These are phyloP conservation scores for Ommatoiulus sabulosus DNA, from an alignment of 2,888 invertebrate genomes.

Conservation along the genomic window DNA sequence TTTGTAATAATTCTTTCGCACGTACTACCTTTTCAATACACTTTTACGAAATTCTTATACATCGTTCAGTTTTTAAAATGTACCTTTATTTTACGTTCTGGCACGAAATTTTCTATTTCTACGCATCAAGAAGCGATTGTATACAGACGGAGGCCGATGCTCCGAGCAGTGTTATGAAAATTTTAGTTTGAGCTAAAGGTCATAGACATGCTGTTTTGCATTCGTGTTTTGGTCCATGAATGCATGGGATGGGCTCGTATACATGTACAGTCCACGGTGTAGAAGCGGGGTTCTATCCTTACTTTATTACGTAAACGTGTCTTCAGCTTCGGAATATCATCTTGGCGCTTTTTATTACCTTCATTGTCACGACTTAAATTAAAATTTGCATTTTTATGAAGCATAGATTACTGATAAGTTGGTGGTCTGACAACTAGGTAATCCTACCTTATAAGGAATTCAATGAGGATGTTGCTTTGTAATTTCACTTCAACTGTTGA, in stretches of 20 bases:
- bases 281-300: not conserved
- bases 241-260: not conserved
- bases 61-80: not conserved
- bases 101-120: not conserved
- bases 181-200: not conserved
- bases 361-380: constrained; percentile 31
- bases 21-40: not conserved
- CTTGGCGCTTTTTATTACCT: not conserved
- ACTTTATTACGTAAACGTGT: not conserved
- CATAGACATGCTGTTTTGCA: constrained; percentile 45
- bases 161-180: not conserved
- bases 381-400: constrained; percentile 38
- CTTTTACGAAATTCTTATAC: not conserved
- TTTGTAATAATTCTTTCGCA: too few relatives aligned
- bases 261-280: not conserved
- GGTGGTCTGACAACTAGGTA: constrained; percentile 17
- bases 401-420: constrained; percentile 25
- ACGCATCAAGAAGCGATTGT: not conserved
- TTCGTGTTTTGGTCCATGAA: constrained; percentile 32
- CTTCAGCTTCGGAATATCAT: not conserved
- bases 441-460: not conserved
- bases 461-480: not conserved
- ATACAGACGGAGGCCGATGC: constrained; percentile 26
- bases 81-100: not conserved
- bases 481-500: not conserved